phyloP scores from a whole-genome alignment of 2,113 vertebrate genomes.

The Acrocephalus kingi region DNA sequence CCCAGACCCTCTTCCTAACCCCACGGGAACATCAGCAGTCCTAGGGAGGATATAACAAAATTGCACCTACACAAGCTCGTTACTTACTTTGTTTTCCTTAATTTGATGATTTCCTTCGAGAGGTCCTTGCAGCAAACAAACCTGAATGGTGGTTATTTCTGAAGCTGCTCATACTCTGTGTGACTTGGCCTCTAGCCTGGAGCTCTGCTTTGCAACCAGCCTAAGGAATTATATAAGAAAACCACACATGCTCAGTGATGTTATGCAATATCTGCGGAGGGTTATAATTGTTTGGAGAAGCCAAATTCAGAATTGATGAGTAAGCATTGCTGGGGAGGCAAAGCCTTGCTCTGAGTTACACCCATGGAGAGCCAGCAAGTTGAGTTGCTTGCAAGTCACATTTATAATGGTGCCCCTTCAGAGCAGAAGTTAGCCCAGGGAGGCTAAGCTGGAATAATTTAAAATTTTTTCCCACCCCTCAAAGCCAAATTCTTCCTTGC shows the following conservation, averaged over 20 bases:
- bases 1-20: fast-evolving
- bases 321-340: not conserved
- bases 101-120: conserved; percentile 14
- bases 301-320: conserved; percentile 35
- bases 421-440: not conserved
- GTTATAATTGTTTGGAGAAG: not conserved
- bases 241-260: not conserved
- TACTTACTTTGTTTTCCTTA: not conserved
- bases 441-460: not conserved
- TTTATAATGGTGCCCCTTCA: not conserved
- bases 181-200: conserved; percentile 28
- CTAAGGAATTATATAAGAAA: conserved; percentile 33
- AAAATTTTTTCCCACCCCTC: conserved; percentile 20
- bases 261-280: not conserved
- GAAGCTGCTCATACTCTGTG: conserved; percentile 18
- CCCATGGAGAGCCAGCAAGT: not conserved
- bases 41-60: not conserved
- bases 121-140: conserved; percentile 17
- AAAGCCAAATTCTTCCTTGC: conserved; percentile 44
- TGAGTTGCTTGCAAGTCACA: not conserved
- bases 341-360: conserved; percentile 27
- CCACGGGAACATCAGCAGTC: fast-evolving
- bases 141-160: conserved; percentile 65
- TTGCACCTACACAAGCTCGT: fast-evolving
- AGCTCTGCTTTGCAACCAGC: conserved; percentile 16